These are phyloP conservation scores for Drosophila setifemur DNA, from an alignment of 1,140 invertebrate genomes.

Conservation along the genomic window DNA sequence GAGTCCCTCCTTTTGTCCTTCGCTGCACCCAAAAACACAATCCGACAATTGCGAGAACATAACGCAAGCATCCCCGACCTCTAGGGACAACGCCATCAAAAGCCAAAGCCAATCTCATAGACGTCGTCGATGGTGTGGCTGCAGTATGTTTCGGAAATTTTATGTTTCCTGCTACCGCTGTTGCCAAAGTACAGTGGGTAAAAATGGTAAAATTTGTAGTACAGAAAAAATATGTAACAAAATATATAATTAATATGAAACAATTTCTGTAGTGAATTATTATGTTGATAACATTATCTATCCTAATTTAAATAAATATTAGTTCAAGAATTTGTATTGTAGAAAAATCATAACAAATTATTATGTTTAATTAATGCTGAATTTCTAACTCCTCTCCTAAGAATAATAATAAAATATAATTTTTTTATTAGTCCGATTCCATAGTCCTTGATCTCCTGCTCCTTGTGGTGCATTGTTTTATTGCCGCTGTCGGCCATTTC, in stretches of 20 bases:
- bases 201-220: fast-evolving
- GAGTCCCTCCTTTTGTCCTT: slow-evolving; percentile 39
- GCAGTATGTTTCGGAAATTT: slow-evolving; percentile 38
- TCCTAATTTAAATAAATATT: no score
- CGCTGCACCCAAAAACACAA: slow-evolving; percentile 22
- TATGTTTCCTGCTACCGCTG: slow-evolving; percentile 39
- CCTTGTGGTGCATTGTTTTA: slow-evolving; percentile 30
- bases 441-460: slow-evolving; percentile 1
- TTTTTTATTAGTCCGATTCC: not conserved
- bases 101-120: slow-evolving; percentile 38
- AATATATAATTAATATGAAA: no score
- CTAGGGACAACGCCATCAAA: slow-evolving; percentile 22
- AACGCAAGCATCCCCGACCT: slow-evolving; percentile 17
- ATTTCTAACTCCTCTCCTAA: no score
- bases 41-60: slow-evolving; percentile 32
- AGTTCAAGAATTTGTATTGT: no score
- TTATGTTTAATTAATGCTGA: no score
- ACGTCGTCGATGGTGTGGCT: slow-evolving; percentile 42
- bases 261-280: no score
- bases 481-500: slow-evolving; percentile 29
- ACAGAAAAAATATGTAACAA: not conserved
- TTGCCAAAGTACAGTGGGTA: slow-evolving; percentile 9
- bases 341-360: no score
- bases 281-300: not conserved
- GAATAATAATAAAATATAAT: not conserved